A percentile compares a stretch with the other conserved stretches of the same genome.
phyloP scores from a whole-genome alignment of 2,113 vertebrate species.

The Martes martes region DNA sequence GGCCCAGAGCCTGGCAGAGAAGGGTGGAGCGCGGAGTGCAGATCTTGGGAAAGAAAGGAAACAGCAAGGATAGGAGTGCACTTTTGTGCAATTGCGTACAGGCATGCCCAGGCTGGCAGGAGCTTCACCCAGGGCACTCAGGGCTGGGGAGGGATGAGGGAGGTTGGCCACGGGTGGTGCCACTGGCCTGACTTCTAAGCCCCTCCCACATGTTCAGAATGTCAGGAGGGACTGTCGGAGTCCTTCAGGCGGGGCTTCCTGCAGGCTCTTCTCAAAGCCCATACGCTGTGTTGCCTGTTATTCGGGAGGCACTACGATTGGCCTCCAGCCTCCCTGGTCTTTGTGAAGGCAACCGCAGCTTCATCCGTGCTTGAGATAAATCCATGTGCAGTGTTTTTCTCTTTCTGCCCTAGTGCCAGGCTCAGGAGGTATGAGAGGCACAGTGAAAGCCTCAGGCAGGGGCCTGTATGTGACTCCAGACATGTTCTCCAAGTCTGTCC shows the following conservation, averaged over 20 bases:
- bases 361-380: neutral
- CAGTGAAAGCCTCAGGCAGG: neutral
- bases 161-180: neutral
- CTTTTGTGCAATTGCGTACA: neutral
- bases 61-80: neutral
- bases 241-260: neutral
- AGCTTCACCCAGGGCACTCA: neutral
- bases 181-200: neutral
- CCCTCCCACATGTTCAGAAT: neutral
- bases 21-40: neutral
- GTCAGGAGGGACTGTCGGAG: neutral
- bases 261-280: neutral
- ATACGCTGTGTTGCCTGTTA: neutral
- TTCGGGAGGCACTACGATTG: neutral
- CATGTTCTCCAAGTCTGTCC: neutral
- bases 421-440: neutral
- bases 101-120: too few relatives aligned
- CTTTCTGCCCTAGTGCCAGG: neutral
- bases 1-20: neutral
- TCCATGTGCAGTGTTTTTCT: neutral
- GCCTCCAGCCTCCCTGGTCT: neutral
- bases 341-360: neutral
- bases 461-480: neutral
- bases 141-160: fast-evolving
- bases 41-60: neutral